Base-by-base conservation (phyloP, 1,140 invertebrate species). In the Delia radicum region DNA sequence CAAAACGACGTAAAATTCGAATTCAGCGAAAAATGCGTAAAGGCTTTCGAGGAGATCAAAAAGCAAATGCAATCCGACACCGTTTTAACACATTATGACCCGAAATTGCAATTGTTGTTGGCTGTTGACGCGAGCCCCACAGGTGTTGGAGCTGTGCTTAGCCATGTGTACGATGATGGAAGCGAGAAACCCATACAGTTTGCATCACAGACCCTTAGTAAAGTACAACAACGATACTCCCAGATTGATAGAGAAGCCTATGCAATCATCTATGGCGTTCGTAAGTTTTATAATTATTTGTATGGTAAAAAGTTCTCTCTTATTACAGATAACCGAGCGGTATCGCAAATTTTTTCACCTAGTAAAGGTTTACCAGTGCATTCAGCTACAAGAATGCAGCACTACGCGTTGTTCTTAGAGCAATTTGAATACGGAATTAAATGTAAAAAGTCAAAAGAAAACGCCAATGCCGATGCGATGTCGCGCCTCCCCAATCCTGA, bases 171-270 rank as follows among this genome's bases (percentile, higher is more conserved):
- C 61, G 13, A 73, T 13, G 80, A 87, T 77, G 87, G 82, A 4
- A 27, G 27, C 7, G 88, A 89, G 76, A 79, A 81, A 10, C 88
- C 87, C 0, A 86, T 91, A 31, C 82, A 84, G 21, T 90, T 80
- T 79, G 88, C 84, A 0, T 90, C 88, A 15, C 79, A 86, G 28
- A 86, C 87, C 5, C 79, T 91, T 10, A 86, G 79, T 21, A 31
- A 65, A 4, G 79, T 87, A 3, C 87, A 91, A 79, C 78, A 80
- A 77, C 87, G 88, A 13, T 91, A 90, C 79, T 80, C 82, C 18
- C 87, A 89, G 75, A 80, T 89, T 6, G 88, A 92, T 42, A 87
- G 87, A 77, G 90, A 91, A 81, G 88, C 84, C 0, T 80, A 89
- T 12, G 83, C 86, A 4, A 85, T 90, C 28, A 76, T 89, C 48